Evolutionary conservation across 1,140 invertebrate species (phyloP).

Genomic region (Drosophila kepulauana): DNA sequence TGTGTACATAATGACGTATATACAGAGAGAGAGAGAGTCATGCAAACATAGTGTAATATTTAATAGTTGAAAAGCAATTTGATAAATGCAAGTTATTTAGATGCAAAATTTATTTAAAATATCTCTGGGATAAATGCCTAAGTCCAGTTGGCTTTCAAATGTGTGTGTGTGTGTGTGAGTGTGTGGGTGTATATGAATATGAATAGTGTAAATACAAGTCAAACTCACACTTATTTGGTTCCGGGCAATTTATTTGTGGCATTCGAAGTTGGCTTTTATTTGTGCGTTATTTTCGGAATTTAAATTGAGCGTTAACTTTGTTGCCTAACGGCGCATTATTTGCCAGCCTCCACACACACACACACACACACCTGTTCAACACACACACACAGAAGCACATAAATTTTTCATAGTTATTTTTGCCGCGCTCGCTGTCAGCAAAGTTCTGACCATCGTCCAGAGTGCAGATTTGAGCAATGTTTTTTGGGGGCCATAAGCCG

Average conservation of each 20-base stretch:
- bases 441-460: slow-evolving; percentile 10
- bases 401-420: slow-evolving; percentile 58
- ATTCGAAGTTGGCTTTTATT: slow-evolving; percentile 25
- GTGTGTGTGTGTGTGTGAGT: neutral
- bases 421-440: slow-evolving; percentile 8
- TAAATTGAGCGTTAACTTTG: slow-evolving; percentile 66
- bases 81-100: slow-evolving; percentile 2
- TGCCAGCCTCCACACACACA: slow-evolving; percentile 2
- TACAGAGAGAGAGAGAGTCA: too few species aligned
- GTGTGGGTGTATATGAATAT: neutral
- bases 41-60: neutral
- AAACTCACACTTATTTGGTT: neutral
- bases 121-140: slow-evolving; percentile 1
- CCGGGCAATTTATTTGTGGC: slow-evolving; percentile 9
- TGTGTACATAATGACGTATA: too few species aligned
- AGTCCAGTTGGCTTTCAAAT: neutral
- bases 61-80: neutral
- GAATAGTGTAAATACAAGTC: neutral
- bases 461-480: slow-evolving; percentile 47
- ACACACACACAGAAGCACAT: slow-evolving; percentile 11
- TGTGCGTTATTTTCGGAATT: slow-evolving; percentile 44
- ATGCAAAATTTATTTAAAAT: neutral
- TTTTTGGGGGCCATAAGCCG: slow-evolving; percentile 57
- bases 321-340: slow-evolving; percentile 63
- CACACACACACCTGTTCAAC: slow-evolving; percentile 5